phyloP scores from a whole-genome alignment of 2,113 vertebrate species.

The Nothocercus nigrocapillus region DNA sequence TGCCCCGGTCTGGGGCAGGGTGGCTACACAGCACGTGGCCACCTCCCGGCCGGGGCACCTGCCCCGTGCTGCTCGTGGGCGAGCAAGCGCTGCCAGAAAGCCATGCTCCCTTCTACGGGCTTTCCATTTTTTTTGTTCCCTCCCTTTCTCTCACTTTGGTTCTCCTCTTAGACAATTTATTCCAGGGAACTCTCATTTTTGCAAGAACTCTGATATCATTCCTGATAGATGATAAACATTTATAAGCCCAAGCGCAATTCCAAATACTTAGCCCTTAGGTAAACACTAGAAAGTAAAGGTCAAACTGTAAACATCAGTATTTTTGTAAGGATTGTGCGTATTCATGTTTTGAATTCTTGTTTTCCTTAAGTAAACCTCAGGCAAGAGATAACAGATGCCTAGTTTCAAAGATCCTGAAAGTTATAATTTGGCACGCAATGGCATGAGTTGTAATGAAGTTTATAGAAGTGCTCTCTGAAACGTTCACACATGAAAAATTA shows the following conservation, averaged over 20 bases:
- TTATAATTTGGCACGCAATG: constrained; percentile 51
- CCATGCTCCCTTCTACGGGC: background rate
- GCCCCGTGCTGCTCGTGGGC: background rate
- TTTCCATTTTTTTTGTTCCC: background rate
- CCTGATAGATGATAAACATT: constrained; percentile 62
- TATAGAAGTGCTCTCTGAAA: constrained; percentile 39
- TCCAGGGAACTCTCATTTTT: constrained; percentile 48
- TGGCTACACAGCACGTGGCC: constrained; percentile 21
- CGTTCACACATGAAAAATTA: constrained; percentile 52
- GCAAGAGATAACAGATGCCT: constrained; percentile 75
- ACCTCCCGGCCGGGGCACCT: background rate
- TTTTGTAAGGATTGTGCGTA: constrained; percentile 42
- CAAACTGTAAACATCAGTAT: constrained; percentile 61
- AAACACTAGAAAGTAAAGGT: constrained; percentile 68
- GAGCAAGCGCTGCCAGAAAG: background rate
- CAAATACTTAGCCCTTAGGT: constrained; percentile 47
- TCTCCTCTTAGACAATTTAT: background rate
- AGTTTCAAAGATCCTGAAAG: constrained; percentile 61
- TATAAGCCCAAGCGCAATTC: constrained; percentile 46
- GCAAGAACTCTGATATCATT: constrained; percentile 32
- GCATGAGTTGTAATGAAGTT: constrained; percentile 26
- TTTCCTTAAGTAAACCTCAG: constrained; percentile 72
- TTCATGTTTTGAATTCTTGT: constrained; percentile 69
- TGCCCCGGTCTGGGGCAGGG: background rate
- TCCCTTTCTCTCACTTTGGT: background rate